phyloP scores from a whole-genome alignment of 2,113 vertebrate genomes.

The Globicephala melas region DNA sequence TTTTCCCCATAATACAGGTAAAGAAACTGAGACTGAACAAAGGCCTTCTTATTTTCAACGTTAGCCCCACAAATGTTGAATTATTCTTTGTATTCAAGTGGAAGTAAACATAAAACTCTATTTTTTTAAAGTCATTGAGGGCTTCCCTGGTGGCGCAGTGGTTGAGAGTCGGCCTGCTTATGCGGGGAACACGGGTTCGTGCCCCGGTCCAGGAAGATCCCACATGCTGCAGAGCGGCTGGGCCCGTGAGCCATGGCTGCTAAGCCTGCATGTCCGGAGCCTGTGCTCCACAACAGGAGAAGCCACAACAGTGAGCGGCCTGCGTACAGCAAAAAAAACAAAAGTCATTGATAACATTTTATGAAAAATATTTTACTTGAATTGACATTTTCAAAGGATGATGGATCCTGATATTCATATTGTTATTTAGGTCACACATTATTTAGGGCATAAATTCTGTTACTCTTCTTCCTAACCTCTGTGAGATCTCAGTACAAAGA shows the following conservation, averaged over 20 bases:
- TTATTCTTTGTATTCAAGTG: not conserved
- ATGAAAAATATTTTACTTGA: not conserved
- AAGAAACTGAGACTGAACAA: not conserved
- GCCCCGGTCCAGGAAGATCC: too few species aligned
- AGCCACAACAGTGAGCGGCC: too few species aligned
- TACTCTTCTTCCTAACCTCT: not conserved
- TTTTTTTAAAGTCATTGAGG: not conserved
- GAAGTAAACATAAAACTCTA: not conserved
- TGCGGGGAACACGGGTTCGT: fast-evolving
- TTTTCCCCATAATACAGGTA: not conserved
- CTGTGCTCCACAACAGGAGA: too few species aligned
- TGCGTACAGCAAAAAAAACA: not conserved
- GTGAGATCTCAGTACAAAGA: not conserved
- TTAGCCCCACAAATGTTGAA: not conserved
- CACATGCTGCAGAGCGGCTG: too few species aligned
- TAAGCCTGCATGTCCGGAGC: too few species aligned
- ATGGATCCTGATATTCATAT: not conserved
- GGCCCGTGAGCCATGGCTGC: too few species aligned
- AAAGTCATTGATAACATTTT: not conserved
- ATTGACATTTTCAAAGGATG: not conserved
- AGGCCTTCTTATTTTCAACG: not conserved
- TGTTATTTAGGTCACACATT: not conserved
- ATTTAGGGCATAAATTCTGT: not conserved
- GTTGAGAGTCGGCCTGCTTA: too few species aligned
- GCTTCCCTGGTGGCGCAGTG: too few species aligned